Percentiles rank a stretch among this genome's conserved stretches.
phyloP scores from a whole-genome alignment of 1,140 invertebrate species.

The Ostrea denselamellosa region DNA sequence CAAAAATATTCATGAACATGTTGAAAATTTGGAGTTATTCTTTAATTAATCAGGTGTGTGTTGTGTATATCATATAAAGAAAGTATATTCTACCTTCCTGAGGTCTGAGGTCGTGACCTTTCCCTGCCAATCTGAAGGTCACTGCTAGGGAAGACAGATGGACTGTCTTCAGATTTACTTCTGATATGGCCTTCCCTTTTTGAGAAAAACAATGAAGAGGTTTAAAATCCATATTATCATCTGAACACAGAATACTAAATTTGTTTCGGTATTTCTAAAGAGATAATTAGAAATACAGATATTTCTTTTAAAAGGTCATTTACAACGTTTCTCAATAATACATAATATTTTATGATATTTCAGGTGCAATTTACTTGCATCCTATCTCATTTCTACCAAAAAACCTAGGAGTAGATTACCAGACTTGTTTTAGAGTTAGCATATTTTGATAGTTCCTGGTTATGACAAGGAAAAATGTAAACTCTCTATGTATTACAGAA shows the following conservation, averaged over 20 bases:
- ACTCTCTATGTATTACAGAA: too few species aligned
- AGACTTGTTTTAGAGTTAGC: too few species aligned
- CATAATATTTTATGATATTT: too few species aligned
- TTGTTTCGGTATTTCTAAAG: too few species aligned
- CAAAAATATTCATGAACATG: not conserved
- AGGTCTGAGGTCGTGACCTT: not conserved
- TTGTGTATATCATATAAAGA: not conserved
- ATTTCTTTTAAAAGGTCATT: too few species aligned
- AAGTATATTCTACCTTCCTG: not conserved
- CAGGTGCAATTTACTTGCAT: too few species aligned
- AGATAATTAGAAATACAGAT: too few species aligned
- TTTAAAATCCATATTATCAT: not conserved
- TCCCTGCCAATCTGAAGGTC: not conserved
- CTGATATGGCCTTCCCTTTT: slow-evolving; percentile 46
- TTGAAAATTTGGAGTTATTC: not conserved
- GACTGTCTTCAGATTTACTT: slow-evolving; percentile 44
- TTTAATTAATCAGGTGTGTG: not conserved
- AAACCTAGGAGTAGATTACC: too few species aligned
- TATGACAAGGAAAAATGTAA: too few species aligned
- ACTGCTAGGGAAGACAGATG: not conserved
- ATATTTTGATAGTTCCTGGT: too few species aligned
- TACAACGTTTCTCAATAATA: too few species aligned
- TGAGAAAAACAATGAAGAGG: not conserved
- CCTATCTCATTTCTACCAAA: too few species aligned
- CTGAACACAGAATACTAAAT: not conserved